Percentiles rank a stretch among this genome's conserved stretches.
phyloP scores from a whole-genome alignment of 35 echinoderm and acorn worm species.

The Lytechinus variegatus region DNA sequence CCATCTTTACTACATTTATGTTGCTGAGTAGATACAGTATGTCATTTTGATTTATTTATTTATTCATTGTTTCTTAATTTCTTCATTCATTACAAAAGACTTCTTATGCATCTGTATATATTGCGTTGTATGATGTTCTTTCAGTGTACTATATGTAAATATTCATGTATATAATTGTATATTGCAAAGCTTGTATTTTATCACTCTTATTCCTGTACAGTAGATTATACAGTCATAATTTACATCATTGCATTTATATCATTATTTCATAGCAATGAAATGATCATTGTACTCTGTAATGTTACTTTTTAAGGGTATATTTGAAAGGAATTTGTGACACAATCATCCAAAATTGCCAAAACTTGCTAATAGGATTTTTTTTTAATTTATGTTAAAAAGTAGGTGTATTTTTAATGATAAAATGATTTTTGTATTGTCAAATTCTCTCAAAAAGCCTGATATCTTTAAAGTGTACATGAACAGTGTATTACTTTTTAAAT shows the following conservation, averaged over 20 bases:
- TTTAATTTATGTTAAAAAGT: neutral
- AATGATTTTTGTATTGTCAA: neutral
- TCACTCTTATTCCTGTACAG: neutral
- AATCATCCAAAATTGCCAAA: neutral
- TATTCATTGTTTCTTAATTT: neutral
- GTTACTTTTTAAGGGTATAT: too few species aligned
- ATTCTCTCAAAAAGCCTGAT: neutral
- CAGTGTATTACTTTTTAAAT: too few species aligned
- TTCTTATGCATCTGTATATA: neutral
- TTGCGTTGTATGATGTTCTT: neutral
- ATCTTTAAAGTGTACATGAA: too few species aligned
- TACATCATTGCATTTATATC: neutral
- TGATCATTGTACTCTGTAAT: neutral
- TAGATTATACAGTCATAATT: neutral
- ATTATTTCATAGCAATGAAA: neutral
- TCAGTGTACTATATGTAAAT: neutral
- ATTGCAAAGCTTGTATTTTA: neutral
- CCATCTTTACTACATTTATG: neutral
- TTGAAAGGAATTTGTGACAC: neutral
- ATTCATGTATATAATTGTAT: neutral
- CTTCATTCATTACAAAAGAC: neutral
- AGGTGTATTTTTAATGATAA: neutral
- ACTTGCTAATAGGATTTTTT: neutral
- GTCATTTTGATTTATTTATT: constrained; percentile 13
- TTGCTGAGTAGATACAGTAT: neutral